Conservation (phyloP, 2,888 invertebrate species). For the Quadroppia sp. region DNA sequence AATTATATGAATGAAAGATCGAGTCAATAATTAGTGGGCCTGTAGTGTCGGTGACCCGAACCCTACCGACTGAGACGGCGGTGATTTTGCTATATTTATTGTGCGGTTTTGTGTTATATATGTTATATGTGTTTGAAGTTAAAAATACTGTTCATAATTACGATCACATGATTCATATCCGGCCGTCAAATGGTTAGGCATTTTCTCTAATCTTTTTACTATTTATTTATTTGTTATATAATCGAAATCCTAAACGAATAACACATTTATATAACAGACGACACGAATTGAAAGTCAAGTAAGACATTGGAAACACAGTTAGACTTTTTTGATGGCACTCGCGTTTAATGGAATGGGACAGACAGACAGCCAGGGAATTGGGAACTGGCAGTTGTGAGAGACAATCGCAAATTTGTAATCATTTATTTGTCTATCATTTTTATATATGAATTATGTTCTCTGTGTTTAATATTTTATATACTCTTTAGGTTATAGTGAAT, state of each 20-base stretch:
- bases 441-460: not conserved
- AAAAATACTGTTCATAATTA: not conserved
- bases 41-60: constrained; percentile 22
- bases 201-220: not conserved
- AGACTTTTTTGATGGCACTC: not conserved
- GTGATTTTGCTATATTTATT: too few species aligned
- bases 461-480: not conserved
- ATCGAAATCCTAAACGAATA: constrained; percentile 2
- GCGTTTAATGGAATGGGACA: constrained; percentile 2
- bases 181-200: constrained; percentile 9
- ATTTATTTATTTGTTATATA: not conserved
- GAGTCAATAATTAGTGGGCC: not conserved
- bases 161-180: constrained; percentile 30
- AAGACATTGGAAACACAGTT: not conserved
- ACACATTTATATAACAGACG: too few species aligned
- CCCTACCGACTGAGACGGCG: too few species aligned
- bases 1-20: constrained; percentile 17
- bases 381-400: not conserved
- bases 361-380: constrained; percentile 23
- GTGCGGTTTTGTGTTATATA: too few species aligned
- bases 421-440: constrained; percentile 3
- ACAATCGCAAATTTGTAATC: constrained; percentile 17
- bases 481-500: not conserved
- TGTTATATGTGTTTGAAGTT: not conserved
- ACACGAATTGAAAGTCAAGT: not conserved